Conservation (phyloP, 2,113 vertebrate genomes). For the Petroica traversi region DNA sequence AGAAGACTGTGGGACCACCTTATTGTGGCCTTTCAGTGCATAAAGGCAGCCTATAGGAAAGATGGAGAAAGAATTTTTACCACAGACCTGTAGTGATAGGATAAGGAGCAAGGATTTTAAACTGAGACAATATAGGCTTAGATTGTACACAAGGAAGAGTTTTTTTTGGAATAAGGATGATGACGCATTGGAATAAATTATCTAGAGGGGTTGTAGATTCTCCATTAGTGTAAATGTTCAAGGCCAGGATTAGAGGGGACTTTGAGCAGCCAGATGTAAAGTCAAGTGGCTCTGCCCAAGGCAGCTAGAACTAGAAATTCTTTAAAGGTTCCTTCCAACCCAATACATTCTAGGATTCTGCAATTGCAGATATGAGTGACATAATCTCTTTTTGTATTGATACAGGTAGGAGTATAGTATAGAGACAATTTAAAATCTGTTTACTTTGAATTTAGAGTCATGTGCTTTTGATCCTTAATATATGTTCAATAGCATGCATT, state of each 20-base stretch:
- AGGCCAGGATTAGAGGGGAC: fast-evolving
- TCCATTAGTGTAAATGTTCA: neutral
- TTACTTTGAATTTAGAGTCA: neutral
- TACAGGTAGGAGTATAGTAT: neutral
- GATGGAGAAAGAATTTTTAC: neutral
- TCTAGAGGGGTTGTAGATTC: neutral
- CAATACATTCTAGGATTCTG: neutral
- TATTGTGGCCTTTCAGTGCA: neutral
- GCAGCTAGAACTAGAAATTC: neutral
- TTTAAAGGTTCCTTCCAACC: neutral
- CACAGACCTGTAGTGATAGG: neutral
- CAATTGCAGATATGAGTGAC: neutral
- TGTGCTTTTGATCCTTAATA: neutral
- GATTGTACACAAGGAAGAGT: neutral
- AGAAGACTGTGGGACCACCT: neutral
- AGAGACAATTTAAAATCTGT: neutral
- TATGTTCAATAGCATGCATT: neutral
- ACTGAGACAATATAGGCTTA: neutral
- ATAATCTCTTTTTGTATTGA: neutral
- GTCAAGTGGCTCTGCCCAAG: neutral
- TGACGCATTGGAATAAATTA: neutral
- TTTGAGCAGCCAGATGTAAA: neutral
- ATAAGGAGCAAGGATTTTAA: neutral
- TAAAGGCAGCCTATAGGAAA: neutral
- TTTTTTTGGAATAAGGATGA: neutral